Evolutionary conservation across 2,888 invertebrate species (phyloP).

Genomic region (Terebella lapidaria): DNA sequence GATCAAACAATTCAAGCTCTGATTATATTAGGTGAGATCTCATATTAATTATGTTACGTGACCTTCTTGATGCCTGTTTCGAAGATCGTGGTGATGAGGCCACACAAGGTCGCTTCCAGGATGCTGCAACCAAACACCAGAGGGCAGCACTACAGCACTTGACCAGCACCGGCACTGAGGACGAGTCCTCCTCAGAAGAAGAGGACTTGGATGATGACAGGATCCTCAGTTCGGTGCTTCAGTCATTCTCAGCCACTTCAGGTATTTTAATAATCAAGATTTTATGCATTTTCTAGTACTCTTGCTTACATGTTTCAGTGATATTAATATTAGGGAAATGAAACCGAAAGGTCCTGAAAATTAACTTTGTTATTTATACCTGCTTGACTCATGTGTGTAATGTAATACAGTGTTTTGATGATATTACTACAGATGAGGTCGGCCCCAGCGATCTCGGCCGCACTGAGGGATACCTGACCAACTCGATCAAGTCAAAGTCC

Average conservation of each 20-base stretch:
- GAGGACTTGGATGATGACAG: constrained; percentile 40
- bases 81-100: too few species aligned
- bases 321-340: too few species aligned
- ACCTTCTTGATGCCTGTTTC: too few species aligned
- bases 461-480: constrained; percentile 71
- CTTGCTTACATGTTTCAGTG: too few species aligned
- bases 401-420: too few species aligned
- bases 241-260: constrained; percentile 31
- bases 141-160: constrained; percentile 39
- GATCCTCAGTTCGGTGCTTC: constrained; percentile 35
- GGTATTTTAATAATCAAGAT: too few species aligned
- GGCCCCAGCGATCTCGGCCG: constrained; percentile 30
- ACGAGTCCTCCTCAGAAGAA: constrained; percentile 31
- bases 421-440: neutral
- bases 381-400: neutral
- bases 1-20: too few species aligned
- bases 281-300: too few species aligned
- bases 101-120: constrained; percentile 35
- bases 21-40: too few species aligned
- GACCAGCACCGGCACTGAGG: constrained; percentile 19
- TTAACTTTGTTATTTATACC: neutral
- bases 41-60: too few species aligned
- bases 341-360: neutral
- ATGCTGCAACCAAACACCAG: constrained; percentile 35
- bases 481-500: constrained; percentile 73